Base-by-base conservation (phyloP, 1,140 invertebrate species). In the Drosophila burlai region DNA sequence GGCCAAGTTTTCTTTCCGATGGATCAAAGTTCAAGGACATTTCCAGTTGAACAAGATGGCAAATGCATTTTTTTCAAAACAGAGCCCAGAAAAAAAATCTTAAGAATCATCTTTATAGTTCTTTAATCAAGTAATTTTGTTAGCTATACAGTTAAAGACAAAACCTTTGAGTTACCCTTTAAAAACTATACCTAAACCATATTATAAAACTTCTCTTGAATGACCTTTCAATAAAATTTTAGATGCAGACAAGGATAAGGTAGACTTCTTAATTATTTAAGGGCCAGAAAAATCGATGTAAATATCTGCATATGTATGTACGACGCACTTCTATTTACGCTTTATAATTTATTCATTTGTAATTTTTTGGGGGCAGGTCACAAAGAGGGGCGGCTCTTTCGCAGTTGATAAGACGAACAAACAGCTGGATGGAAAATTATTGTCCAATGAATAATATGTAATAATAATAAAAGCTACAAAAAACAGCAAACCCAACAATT, bases 1-100 rank as follows among this genome's bases (percentile, higher is more conserved):
- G 62, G 73, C 74, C 74, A 76, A 76, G 61, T 76, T 76, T 76
- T 16, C 46, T 29, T 31, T 31, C 2, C 31, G 34, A 59, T 15
- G 45, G 49, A 58, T 50, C 42, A 66, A 76, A 76, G 74, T 66
- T 76, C 73, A 67, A 76, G 73, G 74, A 76, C 74, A 21, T 59
- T 66, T 76, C 74, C 74, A 76, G 62, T 34, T 42, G 11, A 16
- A 40, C 29, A 42, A 43, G 26, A 16, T 40, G 36, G 13, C 34
- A 63, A 24, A 18, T 50, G 50, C n/a, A 60, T 34, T 61, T 24
- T 26, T 43, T 31, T 24, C 9, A 34, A 59, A 43, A 24, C 3
- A 18, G 16, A 4, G 2, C n/a, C n/a, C n/a, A n/a, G n/a, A n/a
- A n/a, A n/a, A n/a, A n/a, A n/a, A n/a, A n/a, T n/a, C n/a, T n/a